These are phyloP conservation scores for Megastigmus dorsalis DNA, from an alignment of 2,888 invertebrate genomes.

Conservation along the genomic window DNA sequence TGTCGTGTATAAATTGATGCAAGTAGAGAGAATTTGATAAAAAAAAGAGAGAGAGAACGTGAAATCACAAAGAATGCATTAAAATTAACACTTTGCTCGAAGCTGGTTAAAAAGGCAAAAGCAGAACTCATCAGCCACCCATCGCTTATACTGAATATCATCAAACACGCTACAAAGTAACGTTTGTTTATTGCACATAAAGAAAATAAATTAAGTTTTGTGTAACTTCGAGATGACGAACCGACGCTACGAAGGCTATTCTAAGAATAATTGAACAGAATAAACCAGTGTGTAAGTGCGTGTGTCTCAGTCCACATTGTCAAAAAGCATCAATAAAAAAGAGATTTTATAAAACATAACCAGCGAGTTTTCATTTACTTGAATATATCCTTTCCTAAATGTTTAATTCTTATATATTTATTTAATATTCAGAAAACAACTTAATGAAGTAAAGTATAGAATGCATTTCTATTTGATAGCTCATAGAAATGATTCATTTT, in stretches of 20 bases:
- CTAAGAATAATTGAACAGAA: conserved; percentile 31
- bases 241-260: conserved; percentile 33
- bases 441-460: too few species aligned
- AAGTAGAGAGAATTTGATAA: not conserved
- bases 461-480: too few species aligned
- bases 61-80: conserved; percentile 3
- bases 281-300: conserved; percentile 60
- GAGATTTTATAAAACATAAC: conserved; percentile 67
- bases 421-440: too few species aligned
- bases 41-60: not conserved
- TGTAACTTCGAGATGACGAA: conserved; percentile 42
- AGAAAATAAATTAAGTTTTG: conserved; percentile 42
- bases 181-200: conserved; percentile 46
- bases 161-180: conserved; percentile 35
- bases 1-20: not conserved
- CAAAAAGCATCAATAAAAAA: conserved; percentile 70
- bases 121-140: conserved; percentile 26
- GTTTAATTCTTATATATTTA: too few species aligned
- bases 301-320: conserved; percentile 69
- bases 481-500: too few species aligned
- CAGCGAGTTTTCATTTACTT: too few species aligned
- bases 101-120: not conserved
- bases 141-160: conserved; percentile 40
- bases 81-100: conserved; percentile 11
- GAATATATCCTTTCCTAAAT: too few species aligned